Evolutionary conservation across 2,113 vertebrate species (phyloP), one percentile per base, ranked within the genome.

Genomic region (Balaeniceps rex): DNA sequence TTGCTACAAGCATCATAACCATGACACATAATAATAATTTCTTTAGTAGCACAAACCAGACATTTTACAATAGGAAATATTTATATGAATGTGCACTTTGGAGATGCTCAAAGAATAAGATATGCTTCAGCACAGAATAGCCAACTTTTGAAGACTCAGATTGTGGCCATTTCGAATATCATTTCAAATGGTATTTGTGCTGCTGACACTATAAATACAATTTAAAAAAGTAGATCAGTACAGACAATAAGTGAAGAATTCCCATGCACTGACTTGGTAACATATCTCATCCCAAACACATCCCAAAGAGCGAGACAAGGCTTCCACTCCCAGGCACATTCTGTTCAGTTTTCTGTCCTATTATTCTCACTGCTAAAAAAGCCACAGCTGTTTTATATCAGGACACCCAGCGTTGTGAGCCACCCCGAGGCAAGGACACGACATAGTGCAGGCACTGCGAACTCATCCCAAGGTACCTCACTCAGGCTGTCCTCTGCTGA

Each of bases 31-130:
- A 29, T 29, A 87, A 69, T 55, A 40, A 83, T 94, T 90, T 83
- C 58, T 78, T 71, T 10, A 86, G 63, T 57, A 88, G n/a, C 42
- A 70, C 19, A 93, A 95, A 94, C 0, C 46, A 87, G 70, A 58
- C 24, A 38, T 80, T 85, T 91, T 47, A 78, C 34, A 83, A 57
- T 23, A 85, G 54, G 33, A 95, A 97, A 94, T 93, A 91, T 90
- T 91, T 88, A 33, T 36, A 88, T 44, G 58, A 93, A 54, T 83
- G 28, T 66, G 71, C 47, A 83, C 33, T 86, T 88, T 14, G 11
- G 44, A 91, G 31, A 54, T 25, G 52, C 10, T 78, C n/a, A 47
- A 92, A 83, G 68, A 91, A 17, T 26, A 70, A 19, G 14, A 84
- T 52, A 47, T 9, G 28, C 49, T 77, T 78, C 69, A 85, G 78